phyloP scores from a whole-genome alignment of 1,140 invertebrate genomes.

The Formica selysi region DNA sequence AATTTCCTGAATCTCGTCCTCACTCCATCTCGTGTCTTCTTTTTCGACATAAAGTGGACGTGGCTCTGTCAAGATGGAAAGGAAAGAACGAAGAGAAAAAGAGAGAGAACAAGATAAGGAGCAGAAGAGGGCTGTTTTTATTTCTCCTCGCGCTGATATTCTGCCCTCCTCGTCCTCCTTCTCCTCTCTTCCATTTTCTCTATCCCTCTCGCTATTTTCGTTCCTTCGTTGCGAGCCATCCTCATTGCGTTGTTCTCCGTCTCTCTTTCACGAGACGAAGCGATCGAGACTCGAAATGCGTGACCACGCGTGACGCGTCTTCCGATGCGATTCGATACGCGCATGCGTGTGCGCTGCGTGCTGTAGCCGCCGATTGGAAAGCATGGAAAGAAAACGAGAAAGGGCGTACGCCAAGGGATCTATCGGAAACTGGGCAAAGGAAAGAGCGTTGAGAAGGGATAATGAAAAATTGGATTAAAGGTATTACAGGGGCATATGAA shows the following conservation, averaged over 20 bases:
- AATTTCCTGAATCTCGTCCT: conserved; percentile 62
- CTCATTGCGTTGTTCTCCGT: conserved; percentile 6
- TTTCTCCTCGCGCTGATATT: conserved; percentile 46
- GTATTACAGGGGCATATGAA: neutral
- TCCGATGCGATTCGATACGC: conserved; percentile 60
- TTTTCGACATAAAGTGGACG: conserved; percentile 51
- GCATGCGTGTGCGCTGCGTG: conserved; percentile 43
- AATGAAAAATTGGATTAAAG: neutral
- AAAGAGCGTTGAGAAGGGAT: conserved; percentile 17
- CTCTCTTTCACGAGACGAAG: conserved; percentile 45
- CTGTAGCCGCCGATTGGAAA: conserved; percentile 76
- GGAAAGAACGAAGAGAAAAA: conserved; percentile 46
- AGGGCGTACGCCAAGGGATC: neutral
- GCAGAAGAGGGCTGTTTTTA: conserved; percentile 65
- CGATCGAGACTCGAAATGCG: conserved; percentile 66
- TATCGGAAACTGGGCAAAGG: conserved; percentile 50
- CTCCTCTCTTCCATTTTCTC: conserved; percentile 51
- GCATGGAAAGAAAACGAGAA: conserved; percentile 60
- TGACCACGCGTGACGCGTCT: conserved; percentile 79
- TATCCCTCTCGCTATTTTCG: conserved; percentile 47
- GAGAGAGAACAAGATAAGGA: conserved; percentile 46
- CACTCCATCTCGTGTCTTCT: conserved; percentile 44
- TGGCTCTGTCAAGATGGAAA: conserved; percentile 55
- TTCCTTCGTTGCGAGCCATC: conserved; percentile 31
- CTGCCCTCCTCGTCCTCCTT: neutral